A percentile compares a stretch with the other conserved stretches of the same genome.
Evolutionary conservation across 2,797 vertebrate species (phyloP).

Genomic region (Austrolebias charrua): DNA sequence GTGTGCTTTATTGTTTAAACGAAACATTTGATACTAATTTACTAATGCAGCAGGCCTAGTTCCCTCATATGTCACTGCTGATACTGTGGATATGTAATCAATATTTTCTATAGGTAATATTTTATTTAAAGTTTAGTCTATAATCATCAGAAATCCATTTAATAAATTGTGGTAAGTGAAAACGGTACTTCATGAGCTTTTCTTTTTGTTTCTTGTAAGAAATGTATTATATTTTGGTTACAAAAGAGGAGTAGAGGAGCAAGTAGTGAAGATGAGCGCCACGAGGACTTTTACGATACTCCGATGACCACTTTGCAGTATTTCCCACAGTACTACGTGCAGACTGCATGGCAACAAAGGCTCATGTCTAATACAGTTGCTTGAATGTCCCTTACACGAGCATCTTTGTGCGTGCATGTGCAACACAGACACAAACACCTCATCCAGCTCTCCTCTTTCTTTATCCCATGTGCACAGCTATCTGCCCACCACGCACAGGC

Average conservation of each 20-base stretch:
- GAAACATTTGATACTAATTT: not conserved
- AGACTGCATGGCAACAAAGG: slow-evolving; percentile 72
- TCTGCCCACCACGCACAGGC: slow-evolving; percentile 53
- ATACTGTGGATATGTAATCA: slow-evolving; percentile 9
- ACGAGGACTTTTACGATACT: slow-evolving; percentile 41
- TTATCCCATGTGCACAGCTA: slow-evolving; percentile 76
- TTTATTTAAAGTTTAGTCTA: slow-evolving; percentile 6
- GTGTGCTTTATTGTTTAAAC: no score
- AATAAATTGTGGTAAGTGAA: not conserved
- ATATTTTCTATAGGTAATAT: slow-evolving; percentile 3
- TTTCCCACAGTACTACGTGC: slow-evolving; percentile 49
- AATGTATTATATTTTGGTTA: not conserved
- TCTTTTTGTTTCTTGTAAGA: not conserved
- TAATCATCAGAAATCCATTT: slow-evolving; percentile 14
- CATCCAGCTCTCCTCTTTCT: slow-evolving; percentile 53
- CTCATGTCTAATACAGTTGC: slow-evolving; percentile 62
- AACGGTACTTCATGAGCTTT: slow-evolving; percentile 1
- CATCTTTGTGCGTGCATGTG: slow-evolving; percentile 50
- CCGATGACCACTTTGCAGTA: slow-evolving; percentile 28
- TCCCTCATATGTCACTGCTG: not conserved
- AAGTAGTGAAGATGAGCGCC: slow-evolving; percentile 4
- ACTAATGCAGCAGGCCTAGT: not conserved
- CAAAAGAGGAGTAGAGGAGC: not conserved
- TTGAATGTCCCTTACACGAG: slow-evolving; percentile 61
- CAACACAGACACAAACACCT: slow-evolving; percentile 52